A percentile compares a stretch with the other conserved stretches of the same genome.
Evolutionary conservation across 2,888 invertebrate genomes (phyloP).

Genomic region (Xanthostigma xanthostigma): DNA sequence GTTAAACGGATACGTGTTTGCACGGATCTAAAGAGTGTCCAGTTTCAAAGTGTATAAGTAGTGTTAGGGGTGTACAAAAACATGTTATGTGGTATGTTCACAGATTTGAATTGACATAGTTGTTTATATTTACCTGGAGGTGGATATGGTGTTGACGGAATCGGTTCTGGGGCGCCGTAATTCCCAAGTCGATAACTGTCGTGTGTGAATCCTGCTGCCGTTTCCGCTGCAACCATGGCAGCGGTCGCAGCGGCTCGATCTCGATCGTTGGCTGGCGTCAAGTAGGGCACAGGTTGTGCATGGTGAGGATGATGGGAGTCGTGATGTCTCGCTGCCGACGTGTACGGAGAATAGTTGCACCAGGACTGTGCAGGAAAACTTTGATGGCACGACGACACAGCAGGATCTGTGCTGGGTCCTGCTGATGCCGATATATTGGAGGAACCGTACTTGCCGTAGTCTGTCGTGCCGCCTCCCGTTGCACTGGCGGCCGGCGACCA

Average conservation of each 20-base stretch:
- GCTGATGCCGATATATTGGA: constrained; percentile 33
- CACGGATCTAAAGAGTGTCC: no score
- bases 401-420: constrained; percentile 31
- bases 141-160: constrained; percentile 61
- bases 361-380: constrained; percentile 60
- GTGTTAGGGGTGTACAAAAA: no score
- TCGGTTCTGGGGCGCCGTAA: constrained; percentile 54
- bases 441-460: constrained; percentile 40
- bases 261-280: constrained; percentile 52
- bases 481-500: constrained; percentile 48
- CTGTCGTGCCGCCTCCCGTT: constrained; percentile 30
- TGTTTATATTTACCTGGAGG: constrained; percentile 52
- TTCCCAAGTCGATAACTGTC: constrained; percentile 62
- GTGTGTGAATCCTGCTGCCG: constrained; percentile 51
- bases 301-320: constrained; percentile 41
- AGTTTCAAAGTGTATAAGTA: no score
- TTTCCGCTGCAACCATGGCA: constrained; percentile 37
- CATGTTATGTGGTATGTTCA: no score
- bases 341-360: constrained; percentile 41
- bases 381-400: constrained; percentile 48
- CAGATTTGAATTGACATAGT: neutral
- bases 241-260: constrained; percentile 42
- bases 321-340: constrained; percentile 40
- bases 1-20: no score
- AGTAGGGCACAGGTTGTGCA: constrained; percentile 49